phyloP scores from a whole-genome alignment of 1,140 invertebrate species.

The Drosophila ercepeae region DNA sequence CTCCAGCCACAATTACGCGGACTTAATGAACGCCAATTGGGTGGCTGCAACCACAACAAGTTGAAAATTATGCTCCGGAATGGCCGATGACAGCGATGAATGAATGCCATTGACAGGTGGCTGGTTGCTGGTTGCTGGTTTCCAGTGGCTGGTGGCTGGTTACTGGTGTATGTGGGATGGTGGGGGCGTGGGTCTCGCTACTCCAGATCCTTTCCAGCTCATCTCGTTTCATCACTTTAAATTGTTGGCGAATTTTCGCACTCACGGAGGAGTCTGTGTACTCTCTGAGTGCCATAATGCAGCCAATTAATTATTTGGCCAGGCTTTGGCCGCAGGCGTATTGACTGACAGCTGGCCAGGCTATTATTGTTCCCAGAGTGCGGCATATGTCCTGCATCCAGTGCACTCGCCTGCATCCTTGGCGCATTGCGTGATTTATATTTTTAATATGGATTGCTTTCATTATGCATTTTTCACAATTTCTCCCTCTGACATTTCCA shows the following conservation, averaged over 20 bases:
- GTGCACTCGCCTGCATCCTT: conserved; percentile 8
- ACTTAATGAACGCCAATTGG: conserved; percentile 75
- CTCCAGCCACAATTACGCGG: conserved; percentile 72
- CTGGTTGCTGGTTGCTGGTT: not conserved
- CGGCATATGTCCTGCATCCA: conserved; percentile 34
- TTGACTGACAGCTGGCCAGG: conserved; percentile 71
- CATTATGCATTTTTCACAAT: conserved; percentile 77
- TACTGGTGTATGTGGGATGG: too few relatives aligned
- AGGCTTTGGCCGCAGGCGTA: conserved; percentile 49
- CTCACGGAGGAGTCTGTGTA: not conserved
- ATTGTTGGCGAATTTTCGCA: conserved; percentile 7
- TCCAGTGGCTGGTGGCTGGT: conserved; percentile 60
- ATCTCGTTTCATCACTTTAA: conserved; percentile 21
- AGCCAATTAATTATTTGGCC: conserved; percentile 77
- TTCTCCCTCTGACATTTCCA: conserved; percentile 2
- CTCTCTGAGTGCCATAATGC: conserved; percentile 51
- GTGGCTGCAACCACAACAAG: conserved; percentile 66
- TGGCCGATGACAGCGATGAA: conserved; percentile 29
- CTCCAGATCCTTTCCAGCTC: not conserved
- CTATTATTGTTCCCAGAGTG: conserved; percentile 68
- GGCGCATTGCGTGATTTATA: conserved; percentile 71
- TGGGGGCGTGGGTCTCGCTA: not conserved
- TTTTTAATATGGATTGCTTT: conserved; percentile 78
- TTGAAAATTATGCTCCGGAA: conserved; percentile 75
- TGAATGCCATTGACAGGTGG: conserved; percentile 64